These are phyloP conservation scores for Aphidius colemani DNA, from an alignment of 2,888 invertebrate genomes.

Conservation along the genomic window DNA sequence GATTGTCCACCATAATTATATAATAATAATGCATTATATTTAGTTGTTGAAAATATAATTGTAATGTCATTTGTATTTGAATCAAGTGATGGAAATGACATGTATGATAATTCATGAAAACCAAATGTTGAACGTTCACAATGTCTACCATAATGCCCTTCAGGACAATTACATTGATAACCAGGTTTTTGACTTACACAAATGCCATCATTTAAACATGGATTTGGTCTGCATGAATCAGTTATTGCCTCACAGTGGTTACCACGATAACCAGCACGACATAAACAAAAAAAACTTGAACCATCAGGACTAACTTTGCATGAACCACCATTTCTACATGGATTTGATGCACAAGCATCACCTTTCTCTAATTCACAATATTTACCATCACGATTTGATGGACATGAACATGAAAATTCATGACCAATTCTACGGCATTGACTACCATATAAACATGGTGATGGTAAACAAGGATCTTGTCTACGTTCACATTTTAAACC, in stretches of 20 bases:
- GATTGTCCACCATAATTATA: conserved; percentile 90
- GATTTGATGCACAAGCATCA: conserved; percentile 82
- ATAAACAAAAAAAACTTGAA: conserved; percentile 88
- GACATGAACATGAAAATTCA: conserved; percentile 84
- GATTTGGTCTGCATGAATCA: conserved; percentile 90
- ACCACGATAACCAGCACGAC: conserved; percentile 89
- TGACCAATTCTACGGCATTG: conserved; percentile 83
- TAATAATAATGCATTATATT: conserved; percentile 81
- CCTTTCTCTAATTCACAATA: conserved; percentile 83
- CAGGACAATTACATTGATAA: conserved; percentile 72
- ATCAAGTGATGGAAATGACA: conserved; percentile 85
- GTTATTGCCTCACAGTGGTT: conserved; percentile 87
- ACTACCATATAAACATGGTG: conserved; percentile 82
- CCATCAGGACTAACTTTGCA: conserved; percentile 88
- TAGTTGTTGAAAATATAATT: conserved; percentile 88
- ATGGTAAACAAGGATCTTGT: conserved; percentile 89
- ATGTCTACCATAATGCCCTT: conserved; percentile 86
- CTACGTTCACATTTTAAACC: conserved; percentile 82
- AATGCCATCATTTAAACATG: conserved; percentile 87
- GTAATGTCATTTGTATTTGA: conserved; percentile 90
- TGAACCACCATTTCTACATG: conserved; percentile 89
- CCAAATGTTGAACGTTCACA: conserved; percentile 91
- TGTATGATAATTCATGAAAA: conserved; percentile 86
- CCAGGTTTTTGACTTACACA: conserved; percentile 89
- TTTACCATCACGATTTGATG: conserved; percentile 78